Conservation (phyloP, 2,888 invertebrate genomes). For the Oscheius onirici region DNA sequence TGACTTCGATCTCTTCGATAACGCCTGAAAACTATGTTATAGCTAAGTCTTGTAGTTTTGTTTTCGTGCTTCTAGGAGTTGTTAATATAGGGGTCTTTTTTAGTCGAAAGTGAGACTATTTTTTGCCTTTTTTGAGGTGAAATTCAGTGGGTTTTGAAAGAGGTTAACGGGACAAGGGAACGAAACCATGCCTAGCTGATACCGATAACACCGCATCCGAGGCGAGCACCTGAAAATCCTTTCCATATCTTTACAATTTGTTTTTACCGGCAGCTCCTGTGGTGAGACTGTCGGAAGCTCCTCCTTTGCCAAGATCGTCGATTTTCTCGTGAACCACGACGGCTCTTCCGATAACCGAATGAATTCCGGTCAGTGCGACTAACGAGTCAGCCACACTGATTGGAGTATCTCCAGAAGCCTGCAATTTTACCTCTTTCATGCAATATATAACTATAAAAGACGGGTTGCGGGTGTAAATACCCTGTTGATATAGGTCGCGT, state of each 20-base stretch:
- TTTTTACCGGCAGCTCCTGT: constrained; percentile 63
- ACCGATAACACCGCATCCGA: constrained; percentile 69
- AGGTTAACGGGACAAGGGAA: constrained; percentile 1
- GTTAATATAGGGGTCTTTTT: too few species aligned
- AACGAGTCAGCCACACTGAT: constrained; percentile 58
- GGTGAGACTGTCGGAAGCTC: constrained; percentile 52
- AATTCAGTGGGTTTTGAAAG: neutral
- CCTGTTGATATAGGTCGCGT: neutral
- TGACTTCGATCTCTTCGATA: constrained; percentile 29
- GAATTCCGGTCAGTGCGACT: constrained; percentile 58
- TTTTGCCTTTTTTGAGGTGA: neutral
- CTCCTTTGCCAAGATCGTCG: constrained; percentile 72
- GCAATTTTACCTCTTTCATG: neutral
- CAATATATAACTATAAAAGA: too few species aligned
- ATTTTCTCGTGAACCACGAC: constrained; percentile 70
- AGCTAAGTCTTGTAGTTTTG: too few species aligned
- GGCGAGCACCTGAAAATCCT: constrained; percentile 46
- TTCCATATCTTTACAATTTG: too few species aligned
- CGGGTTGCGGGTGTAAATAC: neutral
- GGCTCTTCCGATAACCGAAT: constrained; percentile 52
- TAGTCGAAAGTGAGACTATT: too few species aligned
- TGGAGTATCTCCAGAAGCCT: constrained; percentile 51
- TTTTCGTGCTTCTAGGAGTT: too few species aligned
- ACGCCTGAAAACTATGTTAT: constrained; percentile 21
- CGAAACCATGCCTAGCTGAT: constrained; percentile 31